Base-by-base conservation (phyloP, 2,888 invertebrate genomes). In the Atethmia centrago region DNA sequence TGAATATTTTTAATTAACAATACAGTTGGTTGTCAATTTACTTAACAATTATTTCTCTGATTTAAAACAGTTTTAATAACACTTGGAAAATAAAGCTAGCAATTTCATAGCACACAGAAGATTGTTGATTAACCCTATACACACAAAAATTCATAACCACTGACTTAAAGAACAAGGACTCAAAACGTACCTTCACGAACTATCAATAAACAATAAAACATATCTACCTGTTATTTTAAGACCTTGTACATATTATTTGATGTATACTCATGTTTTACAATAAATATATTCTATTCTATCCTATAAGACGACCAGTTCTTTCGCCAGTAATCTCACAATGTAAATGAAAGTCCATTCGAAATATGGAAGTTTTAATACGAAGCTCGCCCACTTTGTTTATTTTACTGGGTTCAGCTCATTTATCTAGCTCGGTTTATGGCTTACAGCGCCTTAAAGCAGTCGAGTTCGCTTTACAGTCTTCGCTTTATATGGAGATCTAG, bases 341-440 rank as follows among this genome's bases (percentile, higher is more conserved):
- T 79, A 74, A 66, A 66, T 69, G 53, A 71, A 68, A 16, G 28
- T 74, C 51, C 65, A 79, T 70, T 63, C 42, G 70, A 74, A 75
- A 84, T 80, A 82, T 79, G 63, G 56, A 36, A 55, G 56, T 77
- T 84, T 69, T 70, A 68, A 82, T 68, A 71, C 45, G 28, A 55
- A 42, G n/a, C 51, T 25, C 28, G n/a, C 51, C 51, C 58, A 75
- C 64, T 71, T 77, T 84, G 79, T 85, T 75, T 67, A 79, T 51
- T 83, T 83, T 85, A 87, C 68, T 76, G 62, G 66, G 67, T 72
- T 64, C 47, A 21, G 56, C 51, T 71, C 70, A 47, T 83, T 85
- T 83, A 76, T 83, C 74, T 74, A 76, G 66, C 58, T 70, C 74
- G 59, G 28, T 87, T 86, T 82, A 84, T 80, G 47, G 68, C 69